Base-by-base conservation (phyloP, 2,888 invertebrate genomes). In the Drosophila barbarae region DNA sequence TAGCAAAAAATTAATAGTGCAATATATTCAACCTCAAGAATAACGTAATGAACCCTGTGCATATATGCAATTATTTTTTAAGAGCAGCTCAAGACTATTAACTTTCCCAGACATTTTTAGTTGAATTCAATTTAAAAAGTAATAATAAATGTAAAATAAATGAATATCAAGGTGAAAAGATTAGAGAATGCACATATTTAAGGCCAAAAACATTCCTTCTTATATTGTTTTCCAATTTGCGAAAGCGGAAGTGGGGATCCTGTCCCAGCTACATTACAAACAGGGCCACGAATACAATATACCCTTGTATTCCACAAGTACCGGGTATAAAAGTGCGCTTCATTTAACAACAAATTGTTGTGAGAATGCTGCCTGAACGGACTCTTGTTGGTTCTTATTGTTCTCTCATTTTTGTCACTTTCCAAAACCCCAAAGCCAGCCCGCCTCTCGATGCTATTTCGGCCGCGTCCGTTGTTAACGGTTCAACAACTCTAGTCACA, bases 331-430 rank as follows among this genome's bases (percentile, higher is more conserved):
- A 77, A 83, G 65, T 83, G 61, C 78, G 84, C 78, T 75, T 83
- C 78, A 79, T 79, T 79, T 73, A 72, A 77, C 77, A 78, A 73
- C 81, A 83, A 83, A 83, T 80, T 80, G 81, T 80, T 77, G 78
- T 69, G 83, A 83, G 46, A 83, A 65, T 66, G 71, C 49, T 46
- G 55, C 32, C 35, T 56, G 54, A 65, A 71, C 50, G 42, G 28
- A 28, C 42, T 51, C 47, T 49, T 69, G 49, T 21, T 18, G 18
- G 30, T n/a, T 47, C 32, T 32, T 47, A 47, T 73, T 56, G 32
- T 38, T 38, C 51, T 34, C 12, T 49, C 23, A 39, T 50, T 39
- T 38, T 72, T 47, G 46, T 47, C 46, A 47, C 46, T 47, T 46
- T 18, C 26, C 26, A 2, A 26, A 7, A 7, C 26, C 26, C 26